phyloP scores from a whole-genome alignment of 2,888 invertebrate species.

The Tenodera sinensis region DNA sequence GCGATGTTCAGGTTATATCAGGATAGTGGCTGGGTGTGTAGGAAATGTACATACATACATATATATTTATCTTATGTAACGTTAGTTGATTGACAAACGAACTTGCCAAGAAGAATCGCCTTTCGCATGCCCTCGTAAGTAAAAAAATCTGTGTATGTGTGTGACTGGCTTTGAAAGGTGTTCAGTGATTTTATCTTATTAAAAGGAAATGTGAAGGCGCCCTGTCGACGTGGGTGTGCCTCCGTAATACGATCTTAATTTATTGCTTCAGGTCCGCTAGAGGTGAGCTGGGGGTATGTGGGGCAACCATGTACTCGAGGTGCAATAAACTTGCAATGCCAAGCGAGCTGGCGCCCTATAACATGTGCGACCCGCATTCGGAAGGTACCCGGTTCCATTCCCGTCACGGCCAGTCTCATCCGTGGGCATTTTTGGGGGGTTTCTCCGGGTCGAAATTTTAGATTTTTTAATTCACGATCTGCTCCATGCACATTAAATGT shows the following conservation, averaged over 20 bases:
- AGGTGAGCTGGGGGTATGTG: background rate
- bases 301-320: background rate
- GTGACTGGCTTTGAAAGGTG: background rate
- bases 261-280: background rate
- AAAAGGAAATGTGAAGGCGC: background rate
- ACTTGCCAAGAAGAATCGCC: background rate
- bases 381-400: too few species aligned
- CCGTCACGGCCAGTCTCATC: too few species aligned
- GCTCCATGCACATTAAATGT: too few species aligned
- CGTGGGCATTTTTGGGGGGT: too few species aligned
- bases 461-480: too few species aligned
- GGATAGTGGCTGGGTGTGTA: background rate
- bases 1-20: too few species aligned
- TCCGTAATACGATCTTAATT: background rate
- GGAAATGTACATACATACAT: too few species aligned
- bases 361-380: too few species aligned
- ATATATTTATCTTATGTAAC: too few species aligned
- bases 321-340: too few species aligned
- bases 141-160: background rate
- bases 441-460: too few species aligned
- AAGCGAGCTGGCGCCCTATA: too few species aligned
- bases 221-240: background rate
- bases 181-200: background rate
- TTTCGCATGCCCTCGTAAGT: background rate
- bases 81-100: background rate